A percentile compares a stretch with the other conserved stretches of the same genome.
phyloP scores from a whole-genome alignment of 2,113 vertebrate genomes.

The Bostrychus sinensis region DNA sequence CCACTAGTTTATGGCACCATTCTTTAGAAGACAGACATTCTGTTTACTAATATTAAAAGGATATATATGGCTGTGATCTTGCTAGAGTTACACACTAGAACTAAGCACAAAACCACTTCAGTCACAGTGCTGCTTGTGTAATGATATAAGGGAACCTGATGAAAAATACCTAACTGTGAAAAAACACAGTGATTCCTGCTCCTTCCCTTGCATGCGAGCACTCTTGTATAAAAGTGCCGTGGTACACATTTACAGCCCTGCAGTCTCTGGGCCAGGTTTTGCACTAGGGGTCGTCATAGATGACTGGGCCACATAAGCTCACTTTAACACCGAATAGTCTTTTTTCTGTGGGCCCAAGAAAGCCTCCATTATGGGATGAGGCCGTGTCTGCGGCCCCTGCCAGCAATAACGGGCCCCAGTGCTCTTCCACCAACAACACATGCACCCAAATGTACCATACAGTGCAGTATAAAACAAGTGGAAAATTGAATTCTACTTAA shows the following conservation, averaged over 20 bases:
- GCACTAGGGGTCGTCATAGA: slow-evolving; percentile 37
- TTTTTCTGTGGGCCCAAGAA: slow-evolving; percentile 61
- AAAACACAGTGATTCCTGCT: slow-evolving; percentile 7
- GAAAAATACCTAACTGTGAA: neutral
- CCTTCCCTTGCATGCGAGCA: neutral
- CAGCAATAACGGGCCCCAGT: slow-evolving; percentile 55
- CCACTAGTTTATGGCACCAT: no score
- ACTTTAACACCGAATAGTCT: slow-evolving; percentile 52
- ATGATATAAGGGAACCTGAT: neutral
- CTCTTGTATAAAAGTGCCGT: slow-evolving; percentile 4
- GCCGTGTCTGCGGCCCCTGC: slow-evolving; percentile 48
- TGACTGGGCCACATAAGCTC: slow-evolving; percentile 40
- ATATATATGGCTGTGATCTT: no score
- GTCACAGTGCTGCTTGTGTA: no score
- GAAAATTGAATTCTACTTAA: slow-evolving; percentile 68
- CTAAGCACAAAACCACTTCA: no score
- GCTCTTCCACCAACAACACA: slow-evolving; percentile 31
- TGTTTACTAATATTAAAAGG: no score
- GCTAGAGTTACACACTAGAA: no score
- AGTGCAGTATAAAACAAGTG: slow-evolving; percentile 48
- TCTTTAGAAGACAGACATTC: no score
- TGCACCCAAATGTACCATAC: slow-evolving; percentile 52
- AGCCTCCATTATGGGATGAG: slow-evolving; percentile 62
- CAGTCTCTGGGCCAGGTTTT: slow-evolving; percentile 33
- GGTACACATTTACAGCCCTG: slow-evolving; percentile 42